These are phyloP conservation scores for Morpho deidamia DNA, from an alignment of 2,888 invertebrate species.

Conservation along the genomic window DNA sequence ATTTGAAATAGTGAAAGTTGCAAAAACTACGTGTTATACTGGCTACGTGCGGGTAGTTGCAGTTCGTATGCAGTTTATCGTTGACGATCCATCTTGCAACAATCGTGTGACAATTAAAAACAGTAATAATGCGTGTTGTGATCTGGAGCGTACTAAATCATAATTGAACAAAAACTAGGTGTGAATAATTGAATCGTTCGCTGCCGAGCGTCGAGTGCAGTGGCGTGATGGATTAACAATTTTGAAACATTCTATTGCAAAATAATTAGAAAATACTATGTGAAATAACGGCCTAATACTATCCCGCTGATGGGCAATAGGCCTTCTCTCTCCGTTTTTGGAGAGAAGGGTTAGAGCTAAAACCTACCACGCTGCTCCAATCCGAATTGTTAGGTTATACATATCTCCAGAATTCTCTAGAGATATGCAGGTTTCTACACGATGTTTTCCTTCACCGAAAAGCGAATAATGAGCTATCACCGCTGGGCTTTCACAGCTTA, in stretches of 20 bases:
- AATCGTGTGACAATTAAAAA: slow-evolving; percentile 12
- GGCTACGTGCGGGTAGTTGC: slow-evolving; percentile 1
- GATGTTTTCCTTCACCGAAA: no score
- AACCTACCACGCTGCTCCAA: no score
- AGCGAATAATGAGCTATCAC: no score
- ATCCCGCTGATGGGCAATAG: no score
- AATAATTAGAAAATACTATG: no score
- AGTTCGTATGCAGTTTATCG: slow-evolving; percentile 6
- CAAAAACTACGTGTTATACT: background rate
- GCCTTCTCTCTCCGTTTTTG: no score
- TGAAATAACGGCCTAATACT: no score
- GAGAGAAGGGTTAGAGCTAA: no score
- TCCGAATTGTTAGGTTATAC: no score
- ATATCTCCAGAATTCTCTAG: no score
- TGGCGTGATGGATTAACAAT: slow-evolving; percentile 8
- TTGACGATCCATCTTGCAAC: slow-evolving; percentile 4
- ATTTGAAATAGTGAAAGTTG: background rate
- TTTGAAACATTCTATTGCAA: background rate
- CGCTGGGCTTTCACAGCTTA: no score
- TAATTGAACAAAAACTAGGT: slow-evolving; percentile 24
- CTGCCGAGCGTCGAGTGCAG: slow-evolving; percentile 13
- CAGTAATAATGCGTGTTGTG: slow-evolving; percentile 12
- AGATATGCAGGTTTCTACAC: no score
- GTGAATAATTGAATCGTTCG: slow-evolving; percentile 19
- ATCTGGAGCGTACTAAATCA: slow-evolving; percentile 24